These are phyloP conservation scores for Anabacerthia variegaticeps DNA, from an alignment of 2,797 vertebrate genomes.

Conservation along the genomic window DNA sequence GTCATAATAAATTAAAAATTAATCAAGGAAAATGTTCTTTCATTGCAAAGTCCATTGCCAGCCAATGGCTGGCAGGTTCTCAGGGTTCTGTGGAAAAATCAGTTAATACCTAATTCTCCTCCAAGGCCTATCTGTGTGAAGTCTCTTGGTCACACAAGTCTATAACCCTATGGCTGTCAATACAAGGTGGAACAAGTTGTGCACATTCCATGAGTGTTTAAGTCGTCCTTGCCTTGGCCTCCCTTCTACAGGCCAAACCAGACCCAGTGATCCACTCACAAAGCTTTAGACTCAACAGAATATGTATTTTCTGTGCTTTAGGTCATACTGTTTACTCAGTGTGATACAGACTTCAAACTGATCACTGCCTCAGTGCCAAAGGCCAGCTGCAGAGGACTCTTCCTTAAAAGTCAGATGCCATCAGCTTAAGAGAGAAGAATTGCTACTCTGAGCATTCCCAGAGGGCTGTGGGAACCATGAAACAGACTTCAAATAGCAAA, in stretches of 20 bases:
- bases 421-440: not conserved
- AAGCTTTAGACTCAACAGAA: not conserved
- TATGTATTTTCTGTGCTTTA: not conserved
- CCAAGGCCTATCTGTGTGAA: fast-evolving
- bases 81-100: not conserved
- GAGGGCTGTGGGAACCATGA: not conserved
- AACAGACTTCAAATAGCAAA: not conserved
- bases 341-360: not conserved
- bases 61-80: not conserved
- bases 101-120: not conserved
- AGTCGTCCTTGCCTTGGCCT: not conserved
- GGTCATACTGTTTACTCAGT: not conserved
- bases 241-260: not conserved
- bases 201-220: not conserved
- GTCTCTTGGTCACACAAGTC: not conserved
- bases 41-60: not conserved
- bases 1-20: not conserved
- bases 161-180: not conserved
- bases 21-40: not conserved
- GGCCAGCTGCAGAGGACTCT: not conserved
- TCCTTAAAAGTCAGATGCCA: not conserved
- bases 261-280: not conserved
- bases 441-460: not conserved
- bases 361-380: not conserved
- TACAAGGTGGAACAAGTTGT: not conserved